A percentile compares a stretch with the other conserved stretches of the same genome.
Evolutionary conservation across 1,140 invertebrate genomes (phyloP).

Genomic region (Drosophila takahashii): DNA sequence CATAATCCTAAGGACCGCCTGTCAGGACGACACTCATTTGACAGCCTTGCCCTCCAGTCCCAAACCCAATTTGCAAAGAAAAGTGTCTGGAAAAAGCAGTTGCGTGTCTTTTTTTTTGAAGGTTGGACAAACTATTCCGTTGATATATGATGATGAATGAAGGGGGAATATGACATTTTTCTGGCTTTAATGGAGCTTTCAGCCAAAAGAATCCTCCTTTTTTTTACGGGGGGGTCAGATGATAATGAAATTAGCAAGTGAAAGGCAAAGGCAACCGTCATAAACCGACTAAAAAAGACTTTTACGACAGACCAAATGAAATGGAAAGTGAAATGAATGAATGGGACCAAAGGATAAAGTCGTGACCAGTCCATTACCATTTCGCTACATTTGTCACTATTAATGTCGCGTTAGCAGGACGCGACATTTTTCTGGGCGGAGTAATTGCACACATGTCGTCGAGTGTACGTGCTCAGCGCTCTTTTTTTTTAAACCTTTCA

Average conservation of each 20-base stretch:
- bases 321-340: slow-evolving; percentile 30
- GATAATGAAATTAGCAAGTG: slow-evolving; percentile 41
- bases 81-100: slow-evolving; percentile 27
- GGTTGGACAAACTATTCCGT: slow-evolving; percentile 24
- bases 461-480: slow-evolving; percentile 13
- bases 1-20: slow-evolving; percentile 41
- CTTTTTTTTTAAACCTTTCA: slow-evolving; percentile 28
- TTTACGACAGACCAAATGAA: slow-evolving; percentile 33
- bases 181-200: slow-evolving; percentile 25
- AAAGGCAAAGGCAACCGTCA: slow-evolving; percentile 14
- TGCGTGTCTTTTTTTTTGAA: slow-evolving; percentile 23
- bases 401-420: slow-evolving; percentile 41
- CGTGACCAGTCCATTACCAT: slow-evolving; percentile 45
- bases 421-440: slow-evolving; percentile 45
- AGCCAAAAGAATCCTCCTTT: neutral
- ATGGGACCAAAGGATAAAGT: slow-evolving; percentile 20
- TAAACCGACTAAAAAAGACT: slow-evolving; percentile 11
- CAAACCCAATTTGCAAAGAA: slow-evolving; percentile 6
- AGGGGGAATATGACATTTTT: slow-evolving; percentile 29
- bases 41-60: slow-evolving; percentile 8
- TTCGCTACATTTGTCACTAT: slow-evolving; percentile 46
- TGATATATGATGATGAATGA: slow-evolving; percentile 40
- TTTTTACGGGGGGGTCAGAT: neutral
- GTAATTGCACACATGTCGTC: slow-evolving; percentile 32
- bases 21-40: slow-evolving; percentile 41